phyloP scores from a whole-genome alignment of 2,113 vertebrate genomes.

The Syngnathus scovelli region DNA sequence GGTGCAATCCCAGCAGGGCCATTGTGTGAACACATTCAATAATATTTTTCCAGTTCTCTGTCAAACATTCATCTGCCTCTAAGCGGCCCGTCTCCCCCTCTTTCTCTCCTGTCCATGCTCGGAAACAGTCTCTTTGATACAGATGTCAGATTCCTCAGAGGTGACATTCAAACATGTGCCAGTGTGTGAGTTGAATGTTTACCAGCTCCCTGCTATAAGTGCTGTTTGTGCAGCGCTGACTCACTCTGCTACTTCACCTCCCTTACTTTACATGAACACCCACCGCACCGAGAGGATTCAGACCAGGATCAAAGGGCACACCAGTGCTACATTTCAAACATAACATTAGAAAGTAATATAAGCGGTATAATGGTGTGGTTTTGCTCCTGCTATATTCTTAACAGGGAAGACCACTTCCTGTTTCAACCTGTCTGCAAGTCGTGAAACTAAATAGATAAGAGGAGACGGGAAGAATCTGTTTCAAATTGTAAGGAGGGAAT shows the following conservation, averaged over 20 bases:
- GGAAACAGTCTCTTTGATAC: slow-evolving; percentile 64
- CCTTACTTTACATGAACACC: slow-evolving; percentile 52
- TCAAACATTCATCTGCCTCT: slow-evolving; percentile 76
- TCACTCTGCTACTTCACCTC: slow-evolving; percentile 45
- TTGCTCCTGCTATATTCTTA: slow-evolving; percentile 34
- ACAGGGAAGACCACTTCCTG: slow-evolving; percentile 51
- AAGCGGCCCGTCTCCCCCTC: slow-evolving; percentile 52
- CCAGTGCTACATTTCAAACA: slow-evolving; percentile 36
- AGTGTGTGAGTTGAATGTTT: slow-evolving; percentile 51
- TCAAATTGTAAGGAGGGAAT: slow-evolving; percentile 24
- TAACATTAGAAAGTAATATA: slow-evolving; percentile 22
- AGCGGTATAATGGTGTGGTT: slow-evolving; percentile 20
- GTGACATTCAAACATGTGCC: slow-evolving; percentile 46
- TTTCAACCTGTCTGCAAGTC: slow-evolving; percentile 44
- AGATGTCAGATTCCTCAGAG: slow-evolving; percentile 60
- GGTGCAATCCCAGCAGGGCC: slow-evolving; percentile 73
- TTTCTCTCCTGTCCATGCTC: slow-evolving; percentile 28
- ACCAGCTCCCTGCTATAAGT: slow-evolving; percentile 29
- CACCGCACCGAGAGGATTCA: slow-evolving; percentile 32
- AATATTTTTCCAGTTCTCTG: slow-evolving; percentile 70
- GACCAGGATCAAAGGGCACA: slow-evolving; percentile 58
- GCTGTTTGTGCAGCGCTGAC: slow-evolving; percentile 23
- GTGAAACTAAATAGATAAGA: slow-evolving; percentile 57
- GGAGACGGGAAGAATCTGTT: slow-evolving; percentile 26
- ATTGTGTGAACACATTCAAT: slow-evolving; percentile 78